Percentiles rank a stretch among this genome's conserved stretches.
Conservation (phyloP, 2,888 invertebrate genomes). For the Operophtera brumata region DNA sequence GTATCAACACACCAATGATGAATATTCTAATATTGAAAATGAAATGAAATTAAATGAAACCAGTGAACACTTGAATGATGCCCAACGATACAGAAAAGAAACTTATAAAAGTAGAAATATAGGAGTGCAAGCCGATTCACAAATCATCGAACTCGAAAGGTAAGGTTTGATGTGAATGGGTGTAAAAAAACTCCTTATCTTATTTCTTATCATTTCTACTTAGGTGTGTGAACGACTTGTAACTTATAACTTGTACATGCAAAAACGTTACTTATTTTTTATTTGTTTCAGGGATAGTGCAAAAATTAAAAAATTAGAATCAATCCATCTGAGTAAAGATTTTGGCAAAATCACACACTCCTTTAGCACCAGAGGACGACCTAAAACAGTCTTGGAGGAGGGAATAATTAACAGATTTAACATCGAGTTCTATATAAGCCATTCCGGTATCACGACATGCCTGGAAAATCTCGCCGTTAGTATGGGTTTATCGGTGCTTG, state of each 20-base stretch:
- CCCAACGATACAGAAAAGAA: background rate
- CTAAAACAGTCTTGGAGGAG: conserved; percentile 11
- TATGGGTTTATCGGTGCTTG: conserved; percentile 10
- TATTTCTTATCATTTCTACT: background rate
- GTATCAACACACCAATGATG: background rate
- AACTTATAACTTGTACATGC: no score
- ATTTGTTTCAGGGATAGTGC: conserved; percentile 18
- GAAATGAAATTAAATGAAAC: background rate
- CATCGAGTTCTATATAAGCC: conserved; percentile 15
- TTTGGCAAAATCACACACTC: background rate
- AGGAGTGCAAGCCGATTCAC: conserved; percentile 17
- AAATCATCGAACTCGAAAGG: conserved; percentile 12
- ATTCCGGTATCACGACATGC: conserved; percentile 6
- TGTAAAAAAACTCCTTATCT: background rate
- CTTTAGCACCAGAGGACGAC: conserved; percentile 9
- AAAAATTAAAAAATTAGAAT: conserved; percentile 8
- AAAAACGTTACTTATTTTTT: no score
- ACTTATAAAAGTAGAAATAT: conserved; percentile 4
- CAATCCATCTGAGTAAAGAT: background rate
- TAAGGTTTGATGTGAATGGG: background rate
- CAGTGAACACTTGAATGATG: background rate
- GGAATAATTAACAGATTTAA: conserved; percentile 18
- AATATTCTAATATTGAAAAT: no score
- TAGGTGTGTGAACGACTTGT: no score
- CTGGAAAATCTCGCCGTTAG: conserved; percentile 10